A percentile compares a stretch with the other conserved stretches of the same genome.
Evolutionary conservation across 2,113 vertebrate species (phyloP).

Genomic region (Urocynchramus pylzowi): DNA sequence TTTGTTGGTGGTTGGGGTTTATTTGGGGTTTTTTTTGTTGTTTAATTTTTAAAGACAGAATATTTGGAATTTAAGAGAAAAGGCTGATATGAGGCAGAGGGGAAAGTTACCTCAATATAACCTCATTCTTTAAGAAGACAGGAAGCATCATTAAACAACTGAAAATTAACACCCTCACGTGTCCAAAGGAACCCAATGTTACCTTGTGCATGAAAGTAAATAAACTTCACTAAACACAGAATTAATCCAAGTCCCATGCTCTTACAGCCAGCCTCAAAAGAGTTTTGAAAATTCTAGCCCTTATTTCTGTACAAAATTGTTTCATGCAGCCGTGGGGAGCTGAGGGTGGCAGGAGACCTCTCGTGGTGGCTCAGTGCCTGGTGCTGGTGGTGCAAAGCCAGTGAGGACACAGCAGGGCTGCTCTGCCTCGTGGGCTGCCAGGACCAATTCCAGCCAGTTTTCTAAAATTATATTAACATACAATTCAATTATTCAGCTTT

Average conservation of each 20-base stretch:
- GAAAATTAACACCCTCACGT: accelerated
- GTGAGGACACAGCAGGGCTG: not conserved
- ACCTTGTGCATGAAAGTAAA: not conserved
- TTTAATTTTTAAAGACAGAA: not conserved
- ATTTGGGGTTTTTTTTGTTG: too few species aligned
- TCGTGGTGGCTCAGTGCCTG: accelerated
- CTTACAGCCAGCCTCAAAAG: not conserved
- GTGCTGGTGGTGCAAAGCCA: accelerated
- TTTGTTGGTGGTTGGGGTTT: accelerated
- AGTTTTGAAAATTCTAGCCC: not conserved
- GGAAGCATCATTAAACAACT: not conserved
- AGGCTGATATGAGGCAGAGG: not conserved
- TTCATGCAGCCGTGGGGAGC: accelerated
- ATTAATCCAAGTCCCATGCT: not conserved
- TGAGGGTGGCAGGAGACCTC: not conserved
- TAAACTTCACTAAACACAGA: not conserved
- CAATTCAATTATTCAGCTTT: not conserved
- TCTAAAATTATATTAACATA: not conserved
- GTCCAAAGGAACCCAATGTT: not conserved
- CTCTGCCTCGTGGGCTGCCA: not conserved
- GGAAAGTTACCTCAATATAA: not conserved
- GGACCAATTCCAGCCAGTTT: not conserved
- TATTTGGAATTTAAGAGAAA: not conserved
- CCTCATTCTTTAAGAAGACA: not conserved
- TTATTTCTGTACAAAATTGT: not conserved